These are phyloP conservation scores for Microcebus lehilahytsara DNA, from an alignment of 2,113 vertebrate genomes.

Conservation along the genomic window DNA sequence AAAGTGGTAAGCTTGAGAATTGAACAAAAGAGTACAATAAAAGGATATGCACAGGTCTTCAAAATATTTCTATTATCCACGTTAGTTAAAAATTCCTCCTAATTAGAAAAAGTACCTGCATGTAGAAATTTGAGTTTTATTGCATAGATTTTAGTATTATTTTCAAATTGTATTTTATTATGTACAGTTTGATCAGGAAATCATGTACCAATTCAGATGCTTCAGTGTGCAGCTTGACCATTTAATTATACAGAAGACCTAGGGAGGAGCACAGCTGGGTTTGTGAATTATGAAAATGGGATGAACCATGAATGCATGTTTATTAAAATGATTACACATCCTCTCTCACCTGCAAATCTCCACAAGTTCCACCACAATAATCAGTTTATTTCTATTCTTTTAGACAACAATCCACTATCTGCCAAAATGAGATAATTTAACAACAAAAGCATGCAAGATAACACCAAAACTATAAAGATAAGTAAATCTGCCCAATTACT, in stretches of 20 bases:
- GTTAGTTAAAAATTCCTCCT: slow-evolving; percentile 25
- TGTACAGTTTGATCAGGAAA: slow-evolving; percentile 42
- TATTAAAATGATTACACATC: slow-evolving; percentile 55
- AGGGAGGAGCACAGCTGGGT: slow-evolving; percentile 29
- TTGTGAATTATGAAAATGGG: slow-evolving; percentile 67
- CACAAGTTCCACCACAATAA: neutral
- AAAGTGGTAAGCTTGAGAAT: neutral
- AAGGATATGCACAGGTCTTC: neutral
- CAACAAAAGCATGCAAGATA: neutral
- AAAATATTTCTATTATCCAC: neutral
- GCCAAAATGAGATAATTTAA: neutral
- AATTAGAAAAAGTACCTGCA: slow-evolving; percentile 50
- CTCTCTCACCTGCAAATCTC: neutral
- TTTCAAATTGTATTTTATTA: neutral
- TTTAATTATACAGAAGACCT: slow-evolving; percentile 59
- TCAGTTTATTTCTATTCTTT: slow-evolving; percentile 16
- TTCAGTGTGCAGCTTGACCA: neutral
- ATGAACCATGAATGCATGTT: slow-evolving; percentile 59
- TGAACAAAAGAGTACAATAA: neutral
- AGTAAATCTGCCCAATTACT: neutral
- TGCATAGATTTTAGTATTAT: neutral
- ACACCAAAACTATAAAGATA: neutral
- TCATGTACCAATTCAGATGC: slow-evolving; percentile 16
- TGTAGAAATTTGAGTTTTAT: slow-evolving; percentile 31
- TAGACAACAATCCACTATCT: neutral